Percentiles rank a stretch among this genome's conserved stretches.
These are phyloP conservation scores for Agapornis roseicollis DNA, from an alignment of 2,113 vertebrate genomes.

Conservation along the genomic window DNA sequence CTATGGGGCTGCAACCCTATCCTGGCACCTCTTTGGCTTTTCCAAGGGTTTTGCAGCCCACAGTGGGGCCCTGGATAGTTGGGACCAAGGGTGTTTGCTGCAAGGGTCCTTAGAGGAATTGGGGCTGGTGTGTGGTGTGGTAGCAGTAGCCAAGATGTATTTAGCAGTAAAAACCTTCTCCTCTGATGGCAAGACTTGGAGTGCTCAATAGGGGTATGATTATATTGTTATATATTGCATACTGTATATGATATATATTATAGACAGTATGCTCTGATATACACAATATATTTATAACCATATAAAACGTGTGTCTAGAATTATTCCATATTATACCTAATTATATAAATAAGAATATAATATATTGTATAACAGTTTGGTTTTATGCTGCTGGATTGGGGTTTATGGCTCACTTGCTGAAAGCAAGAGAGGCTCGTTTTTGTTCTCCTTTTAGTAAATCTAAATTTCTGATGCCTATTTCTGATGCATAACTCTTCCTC, in stretches of 20 bases:
- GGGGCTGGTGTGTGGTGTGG: neutral
- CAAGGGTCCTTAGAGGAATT: fast-evolving
- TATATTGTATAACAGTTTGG: neutral
- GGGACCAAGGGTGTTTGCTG: neutral
- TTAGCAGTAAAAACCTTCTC: neutral
- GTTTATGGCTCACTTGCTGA: neutral
- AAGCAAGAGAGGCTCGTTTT: neutral
- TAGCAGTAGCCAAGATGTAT: neutral
- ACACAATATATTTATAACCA: neutral
- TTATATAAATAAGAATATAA: neutral
- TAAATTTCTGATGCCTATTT: neutral
- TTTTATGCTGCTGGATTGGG: neutral
- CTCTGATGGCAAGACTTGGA: neutral
- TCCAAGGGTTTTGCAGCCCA: fast-evolving
- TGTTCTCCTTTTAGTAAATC: neutral
- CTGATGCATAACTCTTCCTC: neutral
- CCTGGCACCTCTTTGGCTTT: neutral
- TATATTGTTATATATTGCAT: fast-evolving
- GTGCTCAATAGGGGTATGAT: neutral
- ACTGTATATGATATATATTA: neutral
- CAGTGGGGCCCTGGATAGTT: neutral
- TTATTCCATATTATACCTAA: neutral
- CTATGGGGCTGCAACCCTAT: neutral
- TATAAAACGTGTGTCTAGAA: neutral
- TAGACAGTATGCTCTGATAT: neutral